Evolutionary conservation across 2,113 vertebrate species (phyloP).

Genomic region (Corydoras sp.): DNA sequence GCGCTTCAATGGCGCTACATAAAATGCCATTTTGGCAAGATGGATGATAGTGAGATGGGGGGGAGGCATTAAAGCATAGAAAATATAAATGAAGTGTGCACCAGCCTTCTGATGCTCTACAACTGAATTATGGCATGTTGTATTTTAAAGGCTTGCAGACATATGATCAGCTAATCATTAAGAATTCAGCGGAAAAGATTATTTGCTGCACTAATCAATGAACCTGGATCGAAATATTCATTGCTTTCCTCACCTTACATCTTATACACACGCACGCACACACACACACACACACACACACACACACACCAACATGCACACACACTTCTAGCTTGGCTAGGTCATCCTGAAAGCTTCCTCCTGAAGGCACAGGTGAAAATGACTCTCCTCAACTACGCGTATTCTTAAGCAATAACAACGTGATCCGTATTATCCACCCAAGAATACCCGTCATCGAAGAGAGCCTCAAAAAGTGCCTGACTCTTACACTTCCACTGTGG

Average conservation of each 20-base stretch:
- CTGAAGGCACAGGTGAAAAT: constrained; percentile 67
- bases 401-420: constrained; percentile 98
- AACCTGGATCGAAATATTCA: constrained; percentile 23
- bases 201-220: constrained; percentile 39
- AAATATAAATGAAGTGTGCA: constrained; percentile 11
- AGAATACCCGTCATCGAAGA: constrained; percentile 96
- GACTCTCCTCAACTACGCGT: constrained; percentile 96
- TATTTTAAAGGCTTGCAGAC: constrained; percentile 11
- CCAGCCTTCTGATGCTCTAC: constrained; percentile 20
- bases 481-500: constrained; percentile 40
- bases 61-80: constrained; percentile 24
- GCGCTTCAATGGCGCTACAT: constrained; percentile 17
- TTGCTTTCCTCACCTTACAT: constrained; percentile 1
- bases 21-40: constrained; percentile 30
- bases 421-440: constrained; percentile 97
- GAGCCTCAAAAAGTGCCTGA: constrained; percentile 69
- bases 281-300: too few relatives aligned
- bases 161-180: constrained; percentile 29
- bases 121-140: not conserved
- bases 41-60: constrained; percentile 29
- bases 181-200: constrained; percentile 31
- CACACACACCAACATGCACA: too few relatives aligned
- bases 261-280: too few relatives aligned
- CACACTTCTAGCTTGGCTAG: too few relatives aligned
- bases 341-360: constrained; percentile 39